A percentile compares a stretch with the other conserved stretches of the same genome.
Evolutionary conservation across 2,797 vertebrate genomes (phyloP).

Genomic region (Poliocrania exsul): DNA sequence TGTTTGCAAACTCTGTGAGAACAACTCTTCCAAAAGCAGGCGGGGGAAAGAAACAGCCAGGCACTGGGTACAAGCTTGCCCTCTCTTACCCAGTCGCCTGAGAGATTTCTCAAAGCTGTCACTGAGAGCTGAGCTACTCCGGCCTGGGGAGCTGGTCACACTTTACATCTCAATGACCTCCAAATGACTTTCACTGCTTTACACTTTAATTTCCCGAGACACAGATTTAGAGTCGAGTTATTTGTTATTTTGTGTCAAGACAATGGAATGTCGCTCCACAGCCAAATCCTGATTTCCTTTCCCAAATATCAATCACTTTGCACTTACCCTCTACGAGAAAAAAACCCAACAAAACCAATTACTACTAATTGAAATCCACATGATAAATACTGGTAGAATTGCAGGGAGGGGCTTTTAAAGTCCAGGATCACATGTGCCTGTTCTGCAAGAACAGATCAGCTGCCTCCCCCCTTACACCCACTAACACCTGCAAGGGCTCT

Average conservation of each 20-base stretch:
- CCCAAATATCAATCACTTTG: slow-evolving; percentile 55
- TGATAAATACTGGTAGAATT: not conserved
- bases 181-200: slow-evolving; percentile 56
- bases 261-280: slow-evolving; percentile 34
- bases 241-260: slow-evolving; percentile 60
- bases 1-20: not conserved
- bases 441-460: not conserved
- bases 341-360: not conserved
- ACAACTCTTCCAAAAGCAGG: not conserved
- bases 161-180: slow-evolving; percentile 35
- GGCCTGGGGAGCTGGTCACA: not conserved
- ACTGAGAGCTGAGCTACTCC: not conserved
- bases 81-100: rapidly evolving
- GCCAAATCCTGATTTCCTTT: slow-evolving; percentile 59
- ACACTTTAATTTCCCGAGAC: slow-evolving; percentile 57
- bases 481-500: not conserved
- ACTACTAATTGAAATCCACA: not conserved
- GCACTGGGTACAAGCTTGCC: rapidly evolving
- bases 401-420: slow-evolving; percentile 3
- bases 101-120: not conserved
- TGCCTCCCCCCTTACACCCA: not conserved
- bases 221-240: slow-evolving; percentile 28
- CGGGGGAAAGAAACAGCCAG: not conserved
- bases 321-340: slow-evolving; percentile 22
- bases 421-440: not conserved